Conservation (phyloP, 2,888 invertebrate genomes). For the Agonopterix subpropinquella region DNA sequence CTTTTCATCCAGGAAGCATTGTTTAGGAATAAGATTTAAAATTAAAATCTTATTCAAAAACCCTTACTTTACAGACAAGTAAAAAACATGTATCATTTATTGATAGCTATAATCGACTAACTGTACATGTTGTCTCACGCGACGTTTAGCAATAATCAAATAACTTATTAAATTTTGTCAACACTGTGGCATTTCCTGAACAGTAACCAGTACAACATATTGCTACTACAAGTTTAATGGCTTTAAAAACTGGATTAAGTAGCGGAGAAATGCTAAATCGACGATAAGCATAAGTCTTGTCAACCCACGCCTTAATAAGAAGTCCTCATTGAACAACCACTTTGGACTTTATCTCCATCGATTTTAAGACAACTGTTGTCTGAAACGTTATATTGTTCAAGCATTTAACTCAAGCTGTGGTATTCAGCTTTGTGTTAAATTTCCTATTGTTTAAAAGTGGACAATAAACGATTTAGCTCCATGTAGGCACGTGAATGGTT, state of each 20-base stretch:
- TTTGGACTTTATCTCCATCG: slow-evolving; percentile 25
- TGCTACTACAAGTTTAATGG: slow-evolving; percentile 67
- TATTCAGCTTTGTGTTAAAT: slow-evolving; percentile 22
- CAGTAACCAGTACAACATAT: slow-evolving; percentile 47
- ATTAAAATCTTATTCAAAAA: too few relatives aligned
- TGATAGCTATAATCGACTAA: too few relatives aligned
- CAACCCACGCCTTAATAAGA: slow-evolving; percentile 50
- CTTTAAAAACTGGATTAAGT: slow-evolving; percentile 69
- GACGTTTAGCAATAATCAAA: too few relatives aligned
- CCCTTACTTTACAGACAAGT: too few relatives aligned
- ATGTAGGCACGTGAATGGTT: not conserved
- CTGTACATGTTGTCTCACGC: too few relatives aligned
- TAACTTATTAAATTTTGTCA: not conserved
- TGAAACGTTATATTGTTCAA: slow-evolving; percentile 1
- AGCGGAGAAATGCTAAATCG: slow-evolving; percentile 69
- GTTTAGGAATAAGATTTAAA: too few relatives aligned
- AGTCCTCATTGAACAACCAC: slow-evolving; percentile 12
- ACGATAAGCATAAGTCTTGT: slow-evolving; percentile 68
- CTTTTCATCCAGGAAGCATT: too few relatives aligned
- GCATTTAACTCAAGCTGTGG: slow-evolving; percentile 18
- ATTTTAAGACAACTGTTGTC: slow-evolving; percentile 19
- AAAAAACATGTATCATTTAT: too few relatives aligned
- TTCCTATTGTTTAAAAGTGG: slow-evolving; percentile 23
- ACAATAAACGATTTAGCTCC: slow-evolving; percentile 2
- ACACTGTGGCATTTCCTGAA: slow-evolving; percentile 19